Conservation (phyloP, 2,113 vertebrate genomes). For the Gasterosteus nipponicus region DNA sequence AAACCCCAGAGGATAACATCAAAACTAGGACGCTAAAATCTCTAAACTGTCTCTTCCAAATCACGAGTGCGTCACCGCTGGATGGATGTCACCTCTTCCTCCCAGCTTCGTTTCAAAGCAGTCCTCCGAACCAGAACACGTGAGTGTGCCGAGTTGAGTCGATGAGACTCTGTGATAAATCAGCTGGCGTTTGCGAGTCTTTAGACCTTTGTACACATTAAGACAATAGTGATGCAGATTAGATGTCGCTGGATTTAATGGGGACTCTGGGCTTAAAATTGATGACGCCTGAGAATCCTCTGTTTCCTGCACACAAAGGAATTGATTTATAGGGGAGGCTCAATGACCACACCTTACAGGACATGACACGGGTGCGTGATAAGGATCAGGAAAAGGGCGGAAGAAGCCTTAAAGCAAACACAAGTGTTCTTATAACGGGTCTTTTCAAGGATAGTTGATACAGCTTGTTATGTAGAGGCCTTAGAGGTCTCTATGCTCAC, state of each 20-base stretch:
- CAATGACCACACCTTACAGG: constrained; percentile 64
- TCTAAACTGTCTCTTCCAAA: background rate
- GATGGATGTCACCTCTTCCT: constrained; percentile 53
- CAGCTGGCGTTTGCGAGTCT: constrained; percentile 32
- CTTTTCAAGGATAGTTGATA: background rate
- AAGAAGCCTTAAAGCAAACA: constrained; percentile 23
- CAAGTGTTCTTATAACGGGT: constrained; percentile 5
- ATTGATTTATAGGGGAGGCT: constrained; percentile 48
- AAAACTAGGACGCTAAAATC: background rate
- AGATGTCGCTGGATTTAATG: background rate
- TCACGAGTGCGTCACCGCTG: background rate
- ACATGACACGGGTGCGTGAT: constrained; percentile 49
- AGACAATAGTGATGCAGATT: constrained; percentile 3
- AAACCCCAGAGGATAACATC: background rate
- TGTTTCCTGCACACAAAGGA: constrained; percentile 39
- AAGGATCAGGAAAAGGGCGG: constrained; percentile 37
- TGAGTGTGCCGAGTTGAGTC: constrained; percentile 53
- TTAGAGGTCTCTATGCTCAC: background rate
- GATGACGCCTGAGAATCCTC: background rate
- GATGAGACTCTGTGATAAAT: constrained; percentile 40
- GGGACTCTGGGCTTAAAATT: background rate
- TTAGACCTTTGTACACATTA: background rate
- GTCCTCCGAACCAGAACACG: constrained; percentile 50
- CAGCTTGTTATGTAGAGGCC: background rate
- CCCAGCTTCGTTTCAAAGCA: constrained; percentile 24